Conservation (phyloP, 2,888 invertebrate genomes). For the Marronus borbonicus region DNA sequence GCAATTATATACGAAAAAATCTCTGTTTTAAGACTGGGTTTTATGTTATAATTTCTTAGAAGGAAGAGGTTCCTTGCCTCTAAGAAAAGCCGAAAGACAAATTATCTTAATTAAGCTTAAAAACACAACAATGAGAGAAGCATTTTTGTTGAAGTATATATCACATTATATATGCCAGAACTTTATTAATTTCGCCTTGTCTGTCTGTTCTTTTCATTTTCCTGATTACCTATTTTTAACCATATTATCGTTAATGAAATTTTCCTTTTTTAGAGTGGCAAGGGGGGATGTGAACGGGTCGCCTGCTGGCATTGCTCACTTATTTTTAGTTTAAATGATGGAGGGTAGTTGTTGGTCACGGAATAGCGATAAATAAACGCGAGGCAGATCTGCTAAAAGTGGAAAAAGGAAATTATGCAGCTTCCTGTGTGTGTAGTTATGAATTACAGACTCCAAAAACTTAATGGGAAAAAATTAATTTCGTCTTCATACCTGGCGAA, state of each 20-base stretch:
- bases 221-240: constrained; percentile 32
- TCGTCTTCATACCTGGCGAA: constrained; percentile 56
- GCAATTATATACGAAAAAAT: too few relatives aligned
- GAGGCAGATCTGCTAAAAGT: constrained; percentile 54
- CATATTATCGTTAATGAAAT: constrained; percentile 38
- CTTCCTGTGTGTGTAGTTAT: constrained; percentile 57
- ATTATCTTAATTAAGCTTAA: constrained; percentile 14
- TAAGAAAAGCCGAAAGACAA: neutral
- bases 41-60: neutral
- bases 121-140: neutral
- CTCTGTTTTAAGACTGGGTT: too few relatives aligned
- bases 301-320: constrained; percentile 50
- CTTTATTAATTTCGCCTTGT: constrained; percentile 10
- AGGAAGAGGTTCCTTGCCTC: neutral
- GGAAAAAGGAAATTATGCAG: constrained; percentile 58
- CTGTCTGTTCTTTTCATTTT: constrained; percentile 17
- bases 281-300: constrained; percentile 20
- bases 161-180: neutral
- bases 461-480: constrained; percentile 58
- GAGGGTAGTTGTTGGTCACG: constrained; percentile 49
- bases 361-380: too few relatives aligned
- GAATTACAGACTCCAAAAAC: constrained; percentile 57
- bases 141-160: constrained; percentile 13
- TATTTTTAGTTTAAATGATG: constrained; percentile 54
- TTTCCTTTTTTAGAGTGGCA: constrained; percentile 16